A percentile compares a stretch with the other conserved stretches of the same genome.
These are phyloP conservation scores for Falco biarmicus DNA, from an alignment of 2,797 vertebrate genomes.

Conservation along the genomic window DNA sequence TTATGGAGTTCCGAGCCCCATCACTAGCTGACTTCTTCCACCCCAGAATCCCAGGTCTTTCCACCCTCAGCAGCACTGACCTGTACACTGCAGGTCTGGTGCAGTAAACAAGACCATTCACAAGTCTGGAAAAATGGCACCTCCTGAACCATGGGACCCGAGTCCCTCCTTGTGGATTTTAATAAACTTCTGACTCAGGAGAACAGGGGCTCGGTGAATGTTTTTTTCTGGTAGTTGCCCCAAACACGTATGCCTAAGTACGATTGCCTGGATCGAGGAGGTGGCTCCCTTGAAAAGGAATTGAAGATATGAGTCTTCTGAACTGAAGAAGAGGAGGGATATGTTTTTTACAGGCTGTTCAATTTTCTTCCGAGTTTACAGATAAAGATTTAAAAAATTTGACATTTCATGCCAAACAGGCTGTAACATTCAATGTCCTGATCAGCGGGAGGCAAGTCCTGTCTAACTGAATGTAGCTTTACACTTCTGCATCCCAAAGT, in stretches of 20 bases:
- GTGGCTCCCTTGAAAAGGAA: neutral
- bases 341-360: neutral
- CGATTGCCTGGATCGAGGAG: neutral
- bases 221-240: neutral
- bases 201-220: fast-evolving
- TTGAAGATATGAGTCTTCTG: neutral
- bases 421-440: neutral
- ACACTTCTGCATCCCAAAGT: neutral
- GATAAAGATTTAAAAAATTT: neutral
- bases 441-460: neutral
- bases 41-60: neutral
- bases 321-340: neutral
- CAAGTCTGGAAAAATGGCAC: neutral
- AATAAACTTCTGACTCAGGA: neutral
- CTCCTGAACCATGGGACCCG: neutral
- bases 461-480: neutral
- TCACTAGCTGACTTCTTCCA: neutral
- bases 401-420: neutral
- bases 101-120: neutral
- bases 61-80: neutral
- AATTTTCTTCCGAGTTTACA: neutral
- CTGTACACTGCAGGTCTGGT: neutral
- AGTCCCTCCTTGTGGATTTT: neutral
- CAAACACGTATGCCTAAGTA: neutral
- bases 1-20: neutral